Base-by-base conservation (phyloP, 1,140 invertebrate genomes). In the Drosophila ananassae region DNA sequence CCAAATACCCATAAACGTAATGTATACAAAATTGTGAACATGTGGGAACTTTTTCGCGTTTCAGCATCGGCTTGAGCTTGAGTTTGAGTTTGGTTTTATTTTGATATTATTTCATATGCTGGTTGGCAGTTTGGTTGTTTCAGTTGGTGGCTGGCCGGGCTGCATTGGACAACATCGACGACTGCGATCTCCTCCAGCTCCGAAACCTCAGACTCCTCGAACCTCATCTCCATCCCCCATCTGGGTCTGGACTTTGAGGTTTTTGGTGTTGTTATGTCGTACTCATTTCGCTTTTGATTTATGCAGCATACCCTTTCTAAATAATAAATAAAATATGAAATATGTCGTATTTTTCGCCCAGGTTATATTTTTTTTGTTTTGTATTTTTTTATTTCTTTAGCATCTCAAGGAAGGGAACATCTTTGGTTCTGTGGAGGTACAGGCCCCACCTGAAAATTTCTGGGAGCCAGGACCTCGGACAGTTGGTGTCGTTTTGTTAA, bases 281-380 rank as follows among this genome's bases (percentile, higher is more conserved):
- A 87, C 82, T 87, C 79, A 89, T 89, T 89, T 89, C 83, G 73
- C 78, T 72, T 87, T 89, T 89, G 83, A 89, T 89, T 89, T 89
- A 89, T 89, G 83, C 83, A 89, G 63, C 84, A 63, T 78, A 89
- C 83, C 83, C 76, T 89, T 89, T 89, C 83, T 89, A 89, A 89
- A 89, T 89, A 89, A 89, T 89, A 89, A 89, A 89, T 89, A 89
- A 87, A 89, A 89, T 89, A 89, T 89, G 83, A 89, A 83, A 89
- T 83, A 89, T 89, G 83, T 89, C 68, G 83, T 83, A 53, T 76
- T 79, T 75, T 61, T 60, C 46, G 24, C 32, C 34, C 51, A 41
- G 39, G 25, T 44, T 71, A 24, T 17, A 17, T 17, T 61, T 68
- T 57, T 60, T 32, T 55, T 62, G 34, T 53, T 34, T 50, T 32